These are phyloP conservation scores for Chrysolophus pictus DNA, from an alignment of 2,797 vertebrate species.

Conservation along the genomic window DNA sequence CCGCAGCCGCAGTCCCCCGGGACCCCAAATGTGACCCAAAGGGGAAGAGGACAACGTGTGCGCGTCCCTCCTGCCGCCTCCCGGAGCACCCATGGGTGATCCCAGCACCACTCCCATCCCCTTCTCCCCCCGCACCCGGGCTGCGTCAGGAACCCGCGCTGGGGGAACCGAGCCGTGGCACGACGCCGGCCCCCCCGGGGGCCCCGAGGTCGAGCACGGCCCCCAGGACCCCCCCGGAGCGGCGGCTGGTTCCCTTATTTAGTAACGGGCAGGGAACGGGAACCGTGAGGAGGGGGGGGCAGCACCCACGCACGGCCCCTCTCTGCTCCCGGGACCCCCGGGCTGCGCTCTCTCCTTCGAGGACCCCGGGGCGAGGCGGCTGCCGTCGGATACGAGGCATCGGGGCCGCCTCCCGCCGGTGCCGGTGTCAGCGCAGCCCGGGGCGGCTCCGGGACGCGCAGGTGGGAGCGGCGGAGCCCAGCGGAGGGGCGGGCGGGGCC, in stretches of 20 bases:
- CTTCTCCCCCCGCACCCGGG: no score
- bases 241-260: background rate
- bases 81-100: background rate
- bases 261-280: background rate
- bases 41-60: no score
- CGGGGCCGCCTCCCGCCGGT: background rate
- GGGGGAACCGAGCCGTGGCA: no score
- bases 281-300: background rate
- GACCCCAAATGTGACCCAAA: background rate
- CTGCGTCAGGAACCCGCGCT: no score
- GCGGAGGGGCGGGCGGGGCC: background rate
- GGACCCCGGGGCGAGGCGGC: background rate
- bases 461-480: background rate
- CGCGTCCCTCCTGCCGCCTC: background rate
- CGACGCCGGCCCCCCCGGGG: background rate
- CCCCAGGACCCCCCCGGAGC: background rate
- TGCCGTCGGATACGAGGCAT: no score
- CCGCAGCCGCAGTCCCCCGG: no score
- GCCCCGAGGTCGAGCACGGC: background rate
- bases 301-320: background rate
- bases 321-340: background rate
- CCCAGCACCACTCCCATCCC: no score
- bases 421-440: background rate
- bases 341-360: background rate
- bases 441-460: background rate